Evolutionary conservation across 2,113 vertebrate species (phyloP).

Genomic region (Percina caprodes): DNA sequence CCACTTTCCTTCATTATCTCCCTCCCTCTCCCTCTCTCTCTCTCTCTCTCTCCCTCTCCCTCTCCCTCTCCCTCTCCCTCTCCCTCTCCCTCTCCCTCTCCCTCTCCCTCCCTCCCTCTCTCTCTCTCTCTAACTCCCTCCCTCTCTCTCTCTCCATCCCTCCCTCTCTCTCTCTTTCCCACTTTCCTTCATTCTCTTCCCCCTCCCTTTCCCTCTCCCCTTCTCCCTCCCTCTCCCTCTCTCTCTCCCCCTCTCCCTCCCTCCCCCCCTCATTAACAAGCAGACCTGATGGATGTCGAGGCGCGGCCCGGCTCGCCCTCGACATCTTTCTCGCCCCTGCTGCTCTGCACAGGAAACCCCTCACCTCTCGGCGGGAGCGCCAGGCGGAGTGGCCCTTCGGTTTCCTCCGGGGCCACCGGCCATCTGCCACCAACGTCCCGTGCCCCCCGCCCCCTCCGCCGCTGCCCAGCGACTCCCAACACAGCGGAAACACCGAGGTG

Average conservation of each 20-base stretch:
- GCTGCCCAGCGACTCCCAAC: constrained; percentile 24
- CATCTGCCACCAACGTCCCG: constrained; percentile 69
- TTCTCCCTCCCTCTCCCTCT: constrained; percentile 42
- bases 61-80: constrained; percentile 36
- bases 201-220: constrained; percentile 50
- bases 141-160: too few relatives aligned
- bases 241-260: constrained; percentile 41
- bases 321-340: constrained; percentile 49
- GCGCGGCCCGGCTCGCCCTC: constrained; percentile 41
- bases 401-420: constrained; percentile 38
- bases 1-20: not conserved
- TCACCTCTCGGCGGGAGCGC: constrained; percentile 42
- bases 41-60: constrained; percentile 54
- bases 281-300: constrained; percentile 69
- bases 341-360: constrained; percentile 56
- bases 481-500: constrained; percentile 52
- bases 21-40: too few relatives aligned
- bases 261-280: constrained; percentile 73
- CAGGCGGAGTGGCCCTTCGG: constrained; percentile 45
- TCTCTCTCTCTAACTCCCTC: too few relatives aligned
- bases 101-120: constrained; percentile 52
- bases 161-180: too few relatives aligned
- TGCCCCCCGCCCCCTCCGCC: constrained; percentile 4
- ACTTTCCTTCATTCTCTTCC: not conserved
- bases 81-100: constrained; percentile 49